phyloP scores from a whole-genome alignment of 2,113 vertebrate genomes.

The Anarhynchus alexandrinus region DNA sequence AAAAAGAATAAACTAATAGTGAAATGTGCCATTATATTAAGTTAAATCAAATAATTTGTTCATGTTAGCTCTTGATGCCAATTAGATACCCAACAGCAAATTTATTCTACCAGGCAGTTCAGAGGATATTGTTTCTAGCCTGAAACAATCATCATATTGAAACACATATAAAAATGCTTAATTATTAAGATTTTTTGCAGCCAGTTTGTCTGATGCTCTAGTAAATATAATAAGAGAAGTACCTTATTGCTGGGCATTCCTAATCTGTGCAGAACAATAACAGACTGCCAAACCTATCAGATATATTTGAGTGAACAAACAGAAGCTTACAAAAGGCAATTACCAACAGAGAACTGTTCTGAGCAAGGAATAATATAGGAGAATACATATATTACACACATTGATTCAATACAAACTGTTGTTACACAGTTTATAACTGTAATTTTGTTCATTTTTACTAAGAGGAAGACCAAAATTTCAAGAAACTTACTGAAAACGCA shows the following conservation, averaged over 20 bases:
- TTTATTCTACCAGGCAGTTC: neutral
- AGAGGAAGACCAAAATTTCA: neutral
- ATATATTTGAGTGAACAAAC: neutral
- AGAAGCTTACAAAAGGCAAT: neutral
- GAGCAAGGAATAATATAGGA: neutral
- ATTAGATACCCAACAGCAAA: neutral
- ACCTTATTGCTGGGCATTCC: neutral
- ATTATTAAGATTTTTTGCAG: neutral
- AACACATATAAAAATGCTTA: neutral
- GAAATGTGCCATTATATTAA: neutral
- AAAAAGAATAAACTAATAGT: neutral
- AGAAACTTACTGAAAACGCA: neutral
- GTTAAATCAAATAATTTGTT: neutral
- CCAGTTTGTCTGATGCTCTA: neutral
- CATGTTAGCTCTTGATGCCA: neutral
- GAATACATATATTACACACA: neutral
- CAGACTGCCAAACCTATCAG: neutral
- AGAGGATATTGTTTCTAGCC: neutral
- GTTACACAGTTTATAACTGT: neutral
- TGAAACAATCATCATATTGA: neutral
- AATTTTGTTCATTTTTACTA: neutral
- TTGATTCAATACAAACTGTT: neutral
- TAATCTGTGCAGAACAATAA: neutral
- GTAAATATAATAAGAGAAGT: neutral
- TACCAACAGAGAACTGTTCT: neutral